Percentiles rank a stretch among this genome's conserved stretches.
These are phyloP conservation scores for Acanthaster planci DNA, from an alignment of 35 echinoderm and acorn worm species.

Conservation along the genomic window DNA sequence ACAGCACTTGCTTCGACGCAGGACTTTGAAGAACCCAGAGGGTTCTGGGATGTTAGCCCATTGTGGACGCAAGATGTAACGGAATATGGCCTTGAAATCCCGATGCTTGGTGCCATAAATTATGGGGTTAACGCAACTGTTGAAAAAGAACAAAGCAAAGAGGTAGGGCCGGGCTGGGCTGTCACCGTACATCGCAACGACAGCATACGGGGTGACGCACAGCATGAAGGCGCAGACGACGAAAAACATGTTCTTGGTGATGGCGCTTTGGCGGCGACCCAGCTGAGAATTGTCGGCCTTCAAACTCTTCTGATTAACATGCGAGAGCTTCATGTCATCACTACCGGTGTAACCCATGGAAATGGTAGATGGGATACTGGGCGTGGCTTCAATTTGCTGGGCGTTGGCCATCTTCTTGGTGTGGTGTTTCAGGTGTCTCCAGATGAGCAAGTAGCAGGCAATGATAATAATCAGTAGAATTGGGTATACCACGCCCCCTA, in stretches of 20 bases:
- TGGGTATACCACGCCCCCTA: slow-evolving; percentile 57
- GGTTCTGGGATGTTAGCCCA: slow-evolving; percentile 60
- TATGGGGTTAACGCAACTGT: slow-evolving; percentile 76
- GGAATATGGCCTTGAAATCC: slow-evolving; percentile 66
- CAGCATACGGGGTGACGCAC: slow-evolving; percentile 60
- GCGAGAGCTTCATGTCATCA: background rate
- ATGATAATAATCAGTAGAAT: slow-evolving; percentile 69
- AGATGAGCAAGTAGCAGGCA: slow-evolving; percentile 69
- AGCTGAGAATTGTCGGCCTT: background rate
- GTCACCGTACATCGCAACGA: slow-evolving; percentile 53
- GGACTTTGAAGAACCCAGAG: slow-evolving; percentile 10
- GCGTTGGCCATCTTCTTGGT: slow-evolving; percentile 33
- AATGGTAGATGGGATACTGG: background rate
- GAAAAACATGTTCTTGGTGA: slow-evolving; percentile 77
- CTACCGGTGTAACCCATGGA: background rate
- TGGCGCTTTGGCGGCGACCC: slow-evolving; percentile 55
- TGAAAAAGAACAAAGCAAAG: slow-evolving; percentile 49
- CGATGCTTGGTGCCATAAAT: slow-evolving; percentile 85
- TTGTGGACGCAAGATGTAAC: slow-evolving; percentile 48
- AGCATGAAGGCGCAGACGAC: slow-evolving; percentile 76
- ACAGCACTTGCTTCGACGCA: background rate
- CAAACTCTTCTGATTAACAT: no score
- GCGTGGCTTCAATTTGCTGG: background rate
- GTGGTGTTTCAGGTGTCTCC: slow-evolving; percentile 53
- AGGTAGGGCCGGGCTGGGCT: slow-evolving; percentile 70